Conservation (phyloP, 1,140 invertebrate species). For the Diorhabda sublineata region DNA sequence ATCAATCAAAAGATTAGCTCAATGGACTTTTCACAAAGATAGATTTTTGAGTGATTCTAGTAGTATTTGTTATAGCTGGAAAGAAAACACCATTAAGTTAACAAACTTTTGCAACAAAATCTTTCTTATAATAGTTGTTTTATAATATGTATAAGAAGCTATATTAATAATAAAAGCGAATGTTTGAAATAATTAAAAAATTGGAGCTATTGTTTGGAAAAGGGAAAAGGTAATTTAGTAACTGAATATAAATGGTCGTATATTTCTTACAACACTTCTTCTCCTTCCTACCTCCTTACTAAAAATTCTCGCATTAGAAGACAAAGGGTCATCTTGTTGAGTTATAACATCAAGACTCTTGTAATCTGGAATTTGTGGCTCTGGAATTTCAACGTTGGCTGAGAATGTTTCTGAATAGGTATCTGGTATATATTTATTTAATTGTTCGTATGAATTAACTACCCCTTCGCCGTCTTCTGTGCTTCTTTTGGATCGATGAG, state of each 20-base stretch:
- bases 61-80: too few species aligned
- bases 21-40: too few species aligned
- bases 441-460: neutral
- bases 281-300: slow-evolving; percentile 11
- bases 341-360: slow-evolving; percentile 5
- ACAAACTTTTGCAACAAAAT: too few species aligned
- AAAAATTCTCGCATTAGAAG: slow-evolving; percentile 10
- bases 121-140: too few species aligned
- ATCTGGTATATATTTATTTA: slow-evolving; percentile 13
- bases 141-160: too few species aligned
- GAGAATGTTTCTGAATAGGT: neutral
- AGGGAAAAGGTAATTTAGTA: too few species aligned
- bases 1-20: too few species aligned
- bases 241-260: neutral
- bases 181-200: too few species aligned
- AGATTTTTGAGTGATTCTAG: too few species aligned
- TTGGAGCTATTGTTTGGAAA: too few species aligned
- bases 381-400: slow-evolving; percentile 4
- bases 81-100: too few species aligned
- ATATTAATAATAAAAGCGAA: too few species aligned
- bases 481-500: slow-evolving; percentile 1
- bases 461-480: neutral
- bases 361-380: slow-evolving; percentile 9
- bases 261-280: slow-evolving; percentile 8
- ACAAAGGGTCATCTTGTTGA: slow-evolving; percentile 9